Conservation (phyloP, 2,113 vertebrate species). For the Apaloderma vittatum region DNA sequence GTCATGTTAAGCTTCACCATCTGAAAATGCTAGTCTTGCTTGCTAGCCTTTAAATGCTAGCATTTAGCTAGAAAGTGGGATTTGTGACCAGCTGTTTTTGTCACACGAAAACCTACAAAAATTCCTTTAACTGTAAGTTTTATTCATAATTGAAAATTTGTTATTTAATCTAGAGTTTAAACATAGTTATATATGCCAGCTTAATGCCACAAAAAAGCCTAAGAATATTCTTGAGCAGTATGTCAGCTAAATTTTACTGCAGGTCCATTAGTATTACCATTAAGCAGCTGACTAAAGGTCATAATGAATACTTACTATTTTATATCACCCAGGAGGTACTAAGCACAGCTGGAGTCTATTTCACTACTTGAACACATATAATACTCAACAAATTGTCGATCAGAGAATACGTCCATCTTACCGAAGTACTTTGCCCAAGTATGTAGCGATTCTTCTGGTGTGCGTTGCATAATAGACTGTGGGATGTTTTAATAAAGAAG, state of each 20-base stretch:
- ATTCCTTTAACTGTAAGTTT: conserved; percentile 6
- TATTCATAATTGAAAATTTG: conserved; percentile 34
- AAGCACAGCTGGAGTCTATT: conserved; percentile 61
- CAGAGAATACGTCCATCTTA: conserved; percentile 36
- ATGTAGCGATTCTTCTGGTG: conserved; percentile 8
- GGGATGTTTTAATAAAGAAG: background rate
- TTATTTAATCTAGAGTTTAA: conserved; percentile 53
- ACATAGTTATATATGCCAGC: conserved; percentile 32
- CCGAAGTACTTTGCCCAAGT: conserved; percentile 27
- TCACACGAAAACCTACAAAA: background rate
- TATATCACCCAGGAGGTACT: conserved; percentile 65
- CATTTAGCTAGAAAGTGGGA: background rate
- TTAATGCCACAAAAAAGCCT: conserved; percentile 58
- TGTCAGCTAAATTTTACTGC: conserved; percentile 63
- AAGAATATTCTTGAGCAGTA: conserved; percentile 49
- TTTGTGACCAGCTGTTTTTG: background rate
- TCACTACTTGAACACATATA: conserved; percentile 45
- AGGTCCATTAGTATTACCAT: conserved; percentile 60
- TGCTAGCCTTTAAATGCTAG: background rate
- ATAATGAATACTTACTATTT: conserved; percentile 71
- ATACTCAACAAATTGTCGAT: conserved; percentile 48
- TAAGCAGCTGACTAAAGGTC: conserved; percentile 72
- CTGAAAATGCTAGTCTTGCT: background rate
- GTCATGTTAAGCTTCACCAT: background rate
- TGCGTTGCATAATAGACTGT: background rate